A percentile compares a stretch with the other conserved stretches of the same genome.
phyloP scores from a whole-genome alignment of 2,797 vertebrate species.

The Mus spretus region DNA sequence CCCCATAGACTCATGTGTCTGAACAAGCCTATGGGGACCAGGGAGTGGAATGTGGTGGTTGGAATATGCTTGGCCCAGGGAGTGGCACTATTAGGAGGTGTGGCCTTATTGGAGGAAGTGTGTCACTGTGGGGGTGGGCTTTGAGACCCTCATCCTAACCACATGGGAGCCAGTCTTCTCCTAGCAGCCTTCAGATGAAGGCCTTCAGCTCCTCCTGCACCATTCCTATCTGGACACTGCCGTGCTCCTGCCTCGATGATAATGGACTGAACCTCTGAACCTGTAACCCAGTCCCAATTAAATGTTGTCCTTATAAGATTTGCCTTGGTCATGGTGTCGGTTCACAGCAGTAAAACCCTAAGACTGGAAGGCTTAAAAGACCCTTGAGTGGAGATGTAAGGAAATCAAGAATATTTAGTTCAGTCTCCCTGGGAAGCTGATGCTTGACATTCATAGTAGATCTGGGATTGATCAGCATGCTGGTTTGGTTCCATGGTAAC shows the following conservation, averaged over 20 bases:
- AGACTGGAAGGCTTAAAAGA: background rate
- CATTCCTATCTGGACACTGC: background rate
- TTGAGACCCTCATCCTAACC: background rate
- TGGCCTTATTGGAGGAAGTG: background rate
- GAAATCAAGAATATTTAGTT: background rate
- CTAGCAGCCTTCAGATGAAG: background rate
- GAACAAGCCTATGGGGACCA: background rate
- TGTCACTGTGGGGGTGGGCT: background rate
- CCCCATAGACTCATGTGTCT: background rate
- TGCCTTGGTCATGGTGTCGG: background rate
- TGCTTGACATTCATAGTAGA: background rate
- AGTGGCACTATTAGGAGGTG: background rate
- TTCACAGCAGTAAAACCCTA: background rate
- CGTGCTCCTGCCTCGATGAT: background rate
- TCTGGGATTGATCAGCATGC: background rate
- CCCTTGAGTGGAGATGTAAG: background rate
- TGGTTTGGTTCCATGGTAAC: background rate
- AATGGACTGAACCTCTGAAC: background rate
- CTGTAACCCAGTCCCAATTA: background rate
- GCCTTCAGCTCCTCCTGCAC: background rate
- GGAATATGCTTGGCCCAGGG: background rate
- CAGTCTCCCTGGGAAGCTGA: background rate
- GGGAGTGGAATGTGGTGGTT: background rate
- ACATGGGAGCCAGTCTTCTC: background rate
- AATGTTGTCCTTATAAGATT: background rate